Conservation (phyloP, 2,888 invertebrate species). For the Empis stercorea region DNA sequence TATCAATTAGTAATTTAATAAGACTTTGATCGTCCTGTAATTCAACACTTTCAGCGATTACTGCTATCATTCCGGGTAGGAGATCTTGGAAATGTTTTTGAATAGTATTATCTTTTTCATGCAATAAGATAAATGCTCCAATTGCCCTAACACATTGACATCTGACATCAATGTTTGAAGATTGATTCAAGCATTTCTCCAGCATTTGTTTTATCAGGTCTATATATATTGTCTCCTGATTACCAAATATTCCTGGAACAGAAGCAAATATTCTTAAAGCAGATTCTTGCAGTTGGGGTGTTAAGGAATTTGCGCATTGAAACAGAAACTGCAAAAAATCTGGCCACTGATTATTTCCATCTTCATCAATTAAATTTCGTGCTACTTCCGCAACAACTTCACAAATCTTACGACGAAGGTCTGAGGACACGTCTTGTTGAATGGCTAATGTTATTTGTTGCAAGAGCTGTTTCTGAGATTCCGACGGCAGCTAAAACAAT, state of each 20-base stretch:
- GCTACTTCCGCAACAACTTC: slow-evolving; percentile 95
- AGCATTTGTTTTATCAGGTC: slow-evolving; percentile 93
- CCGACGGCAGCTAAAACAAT: slow-evolving; percentile 51
- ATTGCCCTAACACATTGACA: slow-evolving; percentile 74
- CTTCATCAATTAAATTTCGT: slow-evolving; percentile 86
- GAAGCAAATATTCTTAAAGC: slow-evolving; percentile 93
- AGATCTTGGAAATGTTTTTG: slow-evolving; percentile 81
- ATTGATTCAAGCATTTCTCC: slow-evolving; percentile 62
- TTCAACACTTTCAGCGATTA: slow-evolving; percentile 64
- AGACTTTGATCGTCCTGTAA: slow-evolving; percentile 80
- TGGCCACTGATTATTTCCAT: slow-evolving; percentile 93
- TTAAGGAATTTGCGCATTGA: slow-evolving; percentile 78
- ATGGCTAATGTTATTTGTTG: slow-evolving; percentile 75
- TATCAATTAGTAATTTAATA: slow-evolving; percentile 83
- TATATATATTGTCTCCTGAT: slow-evolving; percentile 81
- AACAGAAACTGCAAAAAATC: slow-evolving; percentile 92
- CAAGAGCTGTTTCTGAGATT: slow-evolving; percentile 73
- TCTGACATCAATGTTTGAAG: slow-evolving; percentile 58
- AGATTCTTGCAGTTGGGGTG: slow-evolving; percentile 76
- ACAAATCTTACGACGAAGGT: slow-evolving; percentile 79
- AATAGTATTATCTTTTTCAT: slow-evolving; percentile 86
- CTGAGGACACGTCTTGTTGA: slow-evolving; percentile 68
- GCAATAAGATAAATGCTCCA: slow-evolving; percentile 77
- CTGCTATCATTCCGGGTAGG: slow-evolving; percentile 63
- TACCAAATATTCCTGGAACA: slow-evolving; percentile 95